Evolutionary conservation across 2,797 vertebrate species (phyloP).

Genomic region (Arremon aurantiirostris): DNA sequence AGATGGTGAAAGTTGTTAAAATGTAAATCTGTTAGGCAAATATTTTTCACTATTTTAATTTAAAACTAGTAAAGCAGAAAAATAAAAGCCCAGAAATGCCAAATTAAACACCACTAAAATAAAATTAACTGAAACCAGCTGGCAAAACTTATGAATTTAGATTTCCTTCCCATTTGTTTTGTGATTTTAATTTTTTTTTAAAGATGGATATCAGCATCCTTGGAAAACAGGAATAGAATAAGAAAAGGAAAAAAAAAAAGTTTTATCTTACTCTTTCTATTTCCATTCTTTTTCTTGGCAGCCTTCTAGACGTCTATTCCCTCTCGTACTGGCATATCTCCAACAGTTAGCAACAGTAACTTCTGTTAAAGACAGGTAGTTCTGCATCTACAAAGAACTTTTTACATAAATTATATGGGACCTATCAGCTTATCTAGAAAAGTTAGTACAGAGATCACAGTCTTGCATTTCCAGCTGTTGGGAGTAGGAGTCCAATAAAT

Average conservation of each 20-base stretch:
- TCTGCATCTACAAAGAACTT: constrained; percentile 20
- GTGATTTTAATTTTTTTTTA: not conserved
- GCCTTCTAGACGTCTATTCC: constrained; percentile 28
- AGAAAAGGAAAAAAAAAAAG: not conserved
- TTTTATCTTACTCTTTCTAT: not conserved
- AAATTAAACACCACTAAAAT: not conserved
- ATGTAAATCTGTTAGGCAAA: not conserved
- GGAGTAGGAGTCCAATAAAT: not conserved
- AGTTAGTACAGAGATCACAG: not conserved
- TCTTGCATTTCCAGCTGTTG: not conserved
- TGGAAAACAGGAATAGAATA: not conserved
- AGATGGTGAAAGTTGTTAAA: not conserved
- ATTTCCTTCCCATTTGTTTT: constrained; percentile 13
- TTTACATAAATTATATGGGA: not conserved
- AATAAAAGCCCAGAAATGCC: not conserved
- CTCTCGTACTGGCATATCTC: not conserved
- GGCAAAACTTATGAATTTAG: not conserved
- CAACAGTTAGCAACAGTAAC: constrained; percentile 28
- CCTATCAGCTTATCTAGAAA: not conserved
- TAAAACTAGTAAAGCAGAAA: not conserved
- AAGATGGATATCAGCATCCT: not conserved
- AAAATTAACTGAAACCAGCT: constrained; percentile 29
- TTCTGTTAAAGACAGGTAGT: constrained; percentile 33
- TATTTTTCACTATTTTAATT: not conserved
- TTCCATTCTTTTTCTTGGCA: not conserved